These are phyloP conservation scores for Hippocampus zosterae DNA, from an alignment of 2,113 vertebrate genomes.

Conservation along the genomic window DNA sequence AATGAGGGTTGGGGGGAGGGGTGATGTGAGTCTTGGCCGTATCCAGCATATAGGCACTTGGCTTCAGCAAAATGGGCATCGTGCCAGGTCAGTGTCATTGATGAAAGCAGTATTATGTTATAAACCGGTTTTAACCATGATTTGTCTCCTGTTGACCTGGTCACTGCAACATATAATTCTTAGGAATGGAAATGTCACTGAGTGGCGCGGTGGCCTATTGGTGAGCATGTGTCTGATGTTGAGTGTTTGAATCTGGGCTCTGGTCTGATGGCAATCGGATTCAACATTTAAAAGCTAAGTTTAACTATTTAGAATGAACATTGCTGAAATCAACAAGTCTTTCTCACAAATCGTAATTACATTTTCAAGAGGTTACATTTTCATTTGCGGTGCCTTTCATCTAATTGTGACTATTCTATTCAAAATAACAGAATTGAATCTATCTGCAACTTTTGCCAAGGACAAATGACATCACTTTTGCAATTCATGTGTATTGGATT, in stretches of 20 bases:
- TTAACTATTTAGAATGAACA: background rate
- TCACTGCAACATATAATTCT: slow-evolving; percentile 41
- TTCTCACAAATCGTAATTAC: background rate
- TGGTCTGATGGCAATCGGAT: too few relatives aligned
- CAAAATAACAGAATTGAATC: background rate
- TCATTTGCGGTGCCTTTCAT: background rate
- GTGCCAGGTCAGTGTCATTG: slow-evolving; percentile 39
- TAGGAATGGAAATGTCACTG: background rate
- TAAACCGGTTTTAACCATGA: slow-evolving; percentile 1
- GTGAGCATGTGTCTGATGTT: background rate
- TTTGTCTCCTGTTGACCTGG: slow-evolving; percentile 32
- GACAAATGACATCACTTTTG: background rate
- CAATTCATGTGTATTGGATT: background rate
- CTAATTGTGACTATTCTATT: background rate
- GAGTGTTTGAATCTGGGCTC: background rate
- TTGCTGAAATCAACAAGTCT: background rate
- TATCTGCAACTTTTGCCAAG: background rate
- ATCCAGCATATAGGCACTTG: slow-evolving; percentile 34
- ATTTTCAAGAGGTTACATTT: background rate
- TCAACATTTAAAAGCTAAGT: background rate
- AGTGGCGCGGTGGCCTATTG: background rate
- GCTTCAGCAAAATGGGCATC: slow-evolving; percentile 42
- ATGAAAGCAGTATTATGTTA: slow-evolving; percentile 36
- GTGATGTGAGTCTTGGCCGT: slow-evolving; percentile 36
- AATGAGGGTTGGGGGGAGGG: slow-evolving; percentile 47